phyloP scores from a whole-genome alignment of 2,888 invertebrate species.

The Tetheella fluctuosa region DNA sequence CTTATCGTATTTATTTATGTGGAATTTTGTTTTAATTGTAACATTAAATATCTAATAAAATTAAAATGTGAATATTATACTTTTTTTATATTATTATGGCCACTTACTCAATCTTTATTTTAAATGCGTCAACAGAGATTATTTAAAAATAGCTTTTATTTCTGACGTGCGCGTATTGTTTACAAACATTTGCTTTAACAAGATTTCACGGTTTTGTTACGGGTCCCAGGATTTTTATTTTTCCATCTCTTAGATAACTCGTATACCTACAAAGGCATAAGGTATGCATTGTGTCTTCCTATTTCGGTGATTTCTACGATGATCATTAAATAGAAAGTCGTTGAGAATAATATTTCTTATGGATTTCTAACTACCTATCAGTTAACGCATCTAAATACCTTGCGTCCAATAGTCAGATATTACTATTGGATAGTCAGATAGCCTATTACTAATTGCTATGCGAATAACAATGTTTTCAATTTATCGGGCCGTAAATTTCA shows the following conservation, averaged over 20 bases:
- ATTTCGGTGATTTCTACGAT: neutral
- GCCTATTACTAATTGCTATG: too few species aligned
- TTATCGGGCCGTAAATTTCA: too few species aligned
- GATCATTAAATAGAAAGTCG: neutral
- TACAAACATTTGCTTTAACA: neutral
- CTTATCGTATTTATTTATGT: constrained; percentile 14
- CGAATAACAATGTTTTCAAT: too few species aligned
- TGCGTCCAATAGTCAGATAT: too few species aligned
- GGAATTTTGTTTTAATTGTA: constrained; percentile 14
- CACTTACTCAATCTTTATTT: neutral
- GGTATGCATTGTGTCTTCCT: neutral
- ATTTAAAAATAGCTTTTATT: too few species aligned
- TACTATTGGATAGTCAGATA: too few species aligned
- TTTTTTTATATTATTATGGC: neutral
- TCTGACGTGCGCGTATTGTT: neutral
- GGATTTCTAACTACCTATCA: too few species aligned
- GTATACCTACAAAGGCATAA: neutral
- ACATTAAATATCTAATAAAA: constrained; percentile 6
- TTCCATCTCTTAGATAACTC: neutral
- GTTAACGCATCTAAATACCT: too few species aligned
- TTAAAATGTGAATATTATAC: too few species aligned
- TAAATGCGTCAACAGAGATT: neutral
- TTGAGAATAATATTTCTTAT: too few species aligned
- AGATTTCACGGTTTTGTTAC: neutral
- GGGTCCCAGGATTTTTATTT: neutral